Conservation (phyloP, 2,113 vertebrate genomes). For the Phyllopteryx taeniolatus region DNA sequence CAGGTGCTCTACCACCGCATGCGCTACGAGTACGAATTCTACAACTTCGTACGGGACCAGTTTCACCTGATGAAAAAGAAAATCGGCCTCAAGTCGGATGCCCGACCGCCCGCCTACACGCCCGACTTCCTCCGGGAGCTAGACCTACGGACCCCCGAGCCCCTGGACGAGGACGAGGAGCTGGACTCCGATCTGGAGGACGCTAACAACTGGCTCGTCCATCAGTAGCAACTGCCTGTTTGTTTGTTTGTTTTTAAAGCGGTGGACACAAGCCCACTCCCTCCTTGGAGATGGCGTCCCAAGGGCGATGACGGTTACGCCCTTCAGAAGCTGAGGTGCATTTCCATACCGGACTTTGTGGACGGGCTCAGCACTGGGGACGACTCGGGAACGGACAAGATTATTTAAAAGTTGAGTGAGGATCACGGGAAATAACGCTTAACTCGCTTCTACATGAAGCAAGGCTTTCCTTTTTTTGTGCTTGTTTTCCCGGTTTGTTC, state of each 20-base stretch:
- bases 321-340: conserved; percentile 23
- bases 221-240: conserved; percentile 51
- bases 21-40: conserved; percentile 95
- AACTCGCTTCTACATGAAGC: conserved; percentile 37
- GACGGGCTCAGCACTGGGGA: conserved; percentile 29
- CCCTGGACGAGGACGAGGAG: conserved; percentile 87
- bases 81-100: conserved; percentile 86
- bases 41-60: conserved; percentile 93
- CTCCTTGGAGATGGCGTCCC: conserved; percentile 40
- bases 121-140: conserved; percentile 80
- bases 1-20: conserved; percentile 94
- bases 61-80: conserved; percentile 94
- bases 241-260: background rate
- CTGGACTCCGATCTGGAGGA: conserved; percentile 79
- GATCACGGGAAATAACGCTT: conserved; percentile 44
- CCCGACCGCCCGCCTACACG: conserved; percentile 60
- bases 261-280: conserved; percentile 14
- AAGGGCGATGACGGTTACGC: conserved; percentile 13
- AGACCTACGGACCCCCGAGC: conserved; percentile 84
- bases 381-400: conserved; percentile 37
- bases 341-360: conserved; percentile 39
- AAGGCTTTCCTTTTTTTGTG: conserved; percentile 31
- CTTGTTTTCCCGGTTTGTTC: conserved; percentile 29
- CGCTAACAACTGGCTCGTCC: conserved; percentile 75
- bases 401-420: conserved; percentile 53